Conservation (phyloP, 2,113 vertebrate genomes). For the Procavia capensis region DNA sequence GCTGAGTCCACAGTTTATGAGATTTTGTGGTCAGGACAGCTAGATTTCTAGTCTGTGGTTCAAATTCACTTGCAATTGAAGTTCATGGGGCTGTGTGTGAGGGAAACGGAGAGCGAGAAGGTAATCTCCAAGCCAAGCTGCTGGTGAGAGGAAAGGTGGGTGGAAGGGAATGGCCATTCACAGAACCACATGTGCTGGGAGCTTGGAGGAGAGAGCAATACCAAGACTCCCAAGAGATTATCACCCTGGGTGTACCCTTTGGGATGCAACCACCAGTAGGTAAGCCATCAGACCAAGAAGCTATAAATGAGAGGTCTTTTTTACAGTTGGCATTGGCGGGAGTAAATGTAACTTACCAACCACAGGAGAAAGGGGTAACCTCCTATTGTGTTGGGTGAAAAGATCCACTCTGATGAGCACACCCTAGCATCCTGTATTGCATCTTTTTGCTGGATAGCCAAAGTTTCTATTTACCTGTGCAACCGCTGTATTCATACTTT, state of each 20-base stretch:
- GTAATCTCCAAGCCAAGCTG: neutral
- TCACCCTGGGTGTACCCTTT: neutral
- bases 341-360: neutral
- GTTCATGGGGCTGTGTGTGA: neutral
- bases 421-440: neutral
- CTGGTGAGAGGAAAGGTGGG: neutral
- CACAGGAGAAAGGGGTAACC: neutral
- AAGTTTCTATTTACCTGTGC: neutral
- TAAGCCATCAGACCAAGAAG: neutral
- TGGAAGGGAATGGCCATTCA: neutral
- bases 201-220: neutral
- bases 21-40: constrained; percentile 40
- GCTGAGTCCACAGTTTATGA: neutral
- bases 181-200: neutral
- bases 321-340: neutral
- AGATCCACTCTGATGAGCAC: neutral
- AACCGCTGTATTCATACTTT: neutral
- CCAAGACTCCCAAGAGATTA: neutral
- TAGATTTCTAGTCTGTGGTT: constrained; percentile 8
- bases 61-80: neutral
- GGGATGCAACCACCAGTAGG: neutral
- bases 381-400: neutral
- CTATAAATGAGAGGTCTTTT: neutral
- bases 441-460: neutral
- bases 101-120: neutral